A percentile compares a stretch with the other conserved stretches of the same genome.
Conservation (phyloP, 1,140 invertebrate species). For the Lamellibrachia luymesi region DNA sequence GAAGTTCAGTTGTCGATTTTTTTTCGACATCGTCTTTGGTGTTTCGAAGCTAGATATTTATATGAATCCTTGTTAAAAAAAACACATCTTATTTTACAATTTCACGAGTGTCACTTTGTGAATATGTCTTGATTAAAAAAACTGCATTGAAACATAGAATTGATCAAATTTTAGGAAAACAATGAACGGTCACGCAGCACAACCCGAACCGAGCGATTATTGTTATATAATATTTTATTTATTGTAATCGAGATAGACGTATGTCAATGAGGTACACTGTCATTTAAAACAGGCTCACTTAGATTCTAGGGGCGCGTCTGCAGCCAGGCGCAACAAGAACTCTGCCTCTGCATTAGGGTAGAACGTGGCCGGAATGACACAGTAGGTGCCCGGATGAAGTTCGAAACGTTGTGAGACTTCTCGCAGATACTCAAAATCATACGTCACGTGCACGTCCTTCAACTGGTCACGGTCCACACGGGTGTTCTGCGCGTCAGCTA, state of each 20-base stretch:
- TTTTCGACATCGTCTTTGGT: not conserved
- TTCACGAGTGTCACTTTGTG: too few species aligned
- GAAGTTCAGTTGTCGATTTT: not conserved
- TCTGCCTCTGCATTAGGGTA: slow-evolving; percentile 61
- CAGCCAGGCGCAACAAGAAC: slow-evolving; percentile 66
- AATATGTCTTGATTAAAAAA: not conserved
- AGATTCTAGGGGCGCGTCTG: slow-evolving; percentile 43
- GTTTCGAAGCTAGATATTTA: not conserved
- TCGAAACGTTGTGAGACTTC: not conserved
- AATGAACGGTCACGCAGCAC: not conserved
- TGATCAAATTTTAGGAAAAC: not conserved
- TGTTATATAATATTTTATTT: not conserved
- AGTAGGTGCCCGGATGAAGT: slow-evolving; percentile 53
- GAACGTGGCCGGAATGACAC: slow-evolving; percentile 68
- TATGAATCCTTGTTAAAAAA: not conserved
- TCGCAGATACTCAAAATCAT: slow-evolving; percentile 15
- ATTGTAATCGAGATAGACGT: not conserved
- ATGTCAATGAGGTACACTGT: not conserved
- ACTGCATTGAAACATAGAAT: not conserved
- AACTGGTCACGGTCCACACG: not conserved
- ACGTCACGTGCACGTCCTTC: not conserved
- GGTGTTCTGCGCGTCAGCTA: not conserved
- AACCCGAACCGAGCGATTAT: not conserved
- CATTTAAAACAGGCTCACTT: slow-evolving; percentile 33
- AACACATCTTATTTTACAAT: not conserved